Evolutionary conservation across 2,888 invertebrate genomes (phyloP).

Genomic region (Lasioglossum lativentre): DNA sequence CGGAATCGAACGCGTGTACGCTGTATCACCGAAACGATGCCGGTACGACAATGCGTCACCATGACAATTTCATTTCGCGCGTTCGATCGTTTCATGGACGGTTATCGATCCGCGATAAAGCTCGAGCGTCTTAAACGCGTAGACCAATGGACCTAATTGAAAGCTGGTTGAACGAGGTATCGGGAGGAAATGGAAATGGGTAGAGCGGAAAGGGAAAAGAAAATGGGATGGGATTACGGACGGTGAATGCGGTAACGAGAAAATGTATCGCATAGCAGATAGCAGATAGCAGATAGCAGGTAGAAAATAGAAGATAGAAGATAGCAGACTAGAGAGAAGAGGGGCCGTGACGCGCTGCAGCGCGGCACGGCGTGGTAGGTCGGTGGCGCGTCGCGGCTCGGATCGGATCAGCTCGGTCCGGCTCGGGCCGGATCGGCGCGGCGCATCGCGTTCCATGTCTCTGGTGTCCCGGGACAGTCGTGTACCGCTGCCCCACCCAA

Average conservation of each 20-base stretch:
- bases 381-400: not conserved
- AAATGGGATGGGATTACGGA: not conserved
- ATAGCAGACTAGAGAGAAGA: no score
- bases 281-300: not conserved
- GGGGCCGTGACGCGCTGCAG: not conserved
- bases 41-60: not conserved
- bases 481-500: conserved; percentile 84
- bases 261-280: not conserved
- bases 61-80: not conserved
- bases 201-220: not conserved
- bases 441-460: conserved; percentile 40
- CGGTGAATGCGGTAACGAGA: not conserved
- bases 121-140: not conserved
- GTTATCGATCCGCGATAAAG: not conserved
- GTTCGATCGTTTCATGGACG: not conserved
- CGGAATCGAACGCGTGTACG: not conserved
- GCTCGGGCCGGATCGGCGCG: not conserved
- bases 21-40: not conserved
- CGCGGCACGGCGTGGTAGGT: not conserved
- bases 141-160: not conserved
- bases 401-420: not conserved
- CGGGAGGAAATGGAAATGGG: not conserved
- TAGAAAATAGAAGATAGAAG: no score
- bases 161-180: not conserved
- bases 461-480: conserved; percentile 77